Evolutionary conservation across 2,888 invertebrate species (phyloP).

Genomic region (Galerucella nymphaeae): DNA sequence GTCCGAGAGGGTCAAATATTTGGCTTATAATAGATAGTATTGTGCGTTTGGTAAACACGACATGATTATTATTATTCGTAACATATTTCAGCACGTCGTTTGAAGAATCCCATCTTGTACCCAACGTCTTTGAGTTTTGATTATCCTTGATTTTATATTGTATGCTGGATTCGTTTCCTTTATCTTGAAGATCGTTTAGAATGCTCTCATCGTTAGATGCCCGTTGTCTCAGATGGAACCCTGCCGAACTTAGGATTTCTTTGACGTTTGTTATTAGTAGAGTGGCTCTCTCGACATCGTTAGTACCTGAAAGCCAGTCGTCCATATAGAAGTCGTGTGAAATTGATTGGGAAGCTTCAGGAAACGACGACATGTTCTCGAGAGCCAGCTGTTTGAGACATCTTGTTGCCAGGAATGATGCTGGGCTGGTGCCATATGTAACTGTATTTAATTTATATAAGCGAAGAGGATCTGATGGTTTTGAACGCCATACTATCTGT

Average conservation of each 20-base stretch:
- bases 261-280: background rate
- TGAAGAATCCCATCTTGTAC: background rate
- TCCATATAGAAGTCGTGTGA: too few species aligned
- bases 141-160: background rate
- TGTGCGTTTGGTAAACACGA: constrained; percentile 21
- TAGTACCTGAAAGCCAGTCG: too few species aligned
- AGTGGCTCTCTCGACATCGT: background rate
- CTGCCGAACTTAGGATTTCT: constrained; percentile 28
- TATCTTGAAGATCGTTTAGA: background rate
- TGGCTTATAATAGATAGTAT: constrained; percentile 12
- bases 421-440: constrained; percentile 31
- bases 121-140: background rate
- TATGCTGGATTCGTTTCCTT: background rate
- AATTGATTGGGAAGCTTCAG: background rate
- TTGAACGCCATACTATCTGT: background rate
- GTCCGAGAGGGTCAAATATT: constrained; percentile 39
- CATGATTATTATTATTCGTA: background rate
- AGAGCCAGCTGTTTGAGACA: background rate
- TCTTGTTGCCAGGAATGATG: background rate
- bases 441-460: constrained; percentile 22
- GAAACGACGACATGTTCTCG: background rate
- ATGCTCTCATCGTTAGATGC: background rate
- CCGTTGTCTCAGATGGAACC: constrained; percentile 31
- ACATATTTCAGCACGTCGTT: background rate
- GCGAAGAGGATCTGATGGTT: background rate